Conservation (phyloP, 2,113 vertebrate species). For the Hipposideros armiger region DNA sequence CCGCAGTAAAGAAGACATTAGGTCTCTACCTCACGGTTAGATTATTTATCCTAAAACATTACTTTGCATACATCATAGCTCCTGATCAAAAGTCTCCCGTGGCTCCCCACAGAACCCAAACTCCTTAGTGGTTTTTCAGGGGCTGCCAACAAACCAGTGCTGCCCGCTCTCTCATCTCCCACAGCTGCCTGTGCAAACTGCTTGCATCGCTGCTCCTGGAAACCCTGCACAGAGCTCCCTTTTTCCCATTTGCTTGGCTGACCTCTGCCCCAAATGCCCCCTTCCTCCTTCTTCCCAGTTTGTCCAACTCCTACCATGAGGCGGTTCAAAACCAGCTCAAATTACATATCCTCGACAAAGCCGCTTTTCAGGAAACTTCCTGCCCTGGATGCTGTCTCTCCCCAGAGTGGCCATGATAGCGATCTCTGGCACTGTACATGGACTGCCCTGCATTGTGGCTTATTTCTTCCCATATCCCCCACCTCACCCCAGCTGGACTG, state of each 20-base stretch:
- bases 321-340: not conserved
- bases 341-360: not conserved
- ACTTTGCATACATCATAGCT: not conserved
- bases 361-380: not conserved
- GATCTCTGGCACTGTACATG: not conserved
- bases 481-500: rapidly evolving
- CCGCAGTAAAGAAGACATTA: not conserved
- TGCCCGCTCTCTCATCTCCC: not conserved
- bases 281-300: not conserved
- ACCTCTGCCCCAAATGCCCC: not conserved
- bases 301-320: not conserved
- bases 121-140: not conserved
- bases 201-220: rapidly evolving
- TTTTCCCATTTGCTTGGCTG: not conserved
- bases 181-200: not conserved
- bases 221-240: not conserved
- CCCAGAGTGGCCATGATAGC: not conserved
- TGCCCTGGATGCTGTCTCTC: not conserved
- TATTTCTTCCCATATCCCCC: not conserved
- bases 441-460: not conserved
- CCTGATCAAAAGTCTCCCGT: not conserved
- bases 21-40: not conserved
- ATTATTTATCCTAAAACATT: not conserved
- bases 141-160: not conserved
- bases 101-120: not conserved